phyloP scores from a whole-genome alignment of 2,113 vertebrate species.

The Oostethus manadensis region DNA sequence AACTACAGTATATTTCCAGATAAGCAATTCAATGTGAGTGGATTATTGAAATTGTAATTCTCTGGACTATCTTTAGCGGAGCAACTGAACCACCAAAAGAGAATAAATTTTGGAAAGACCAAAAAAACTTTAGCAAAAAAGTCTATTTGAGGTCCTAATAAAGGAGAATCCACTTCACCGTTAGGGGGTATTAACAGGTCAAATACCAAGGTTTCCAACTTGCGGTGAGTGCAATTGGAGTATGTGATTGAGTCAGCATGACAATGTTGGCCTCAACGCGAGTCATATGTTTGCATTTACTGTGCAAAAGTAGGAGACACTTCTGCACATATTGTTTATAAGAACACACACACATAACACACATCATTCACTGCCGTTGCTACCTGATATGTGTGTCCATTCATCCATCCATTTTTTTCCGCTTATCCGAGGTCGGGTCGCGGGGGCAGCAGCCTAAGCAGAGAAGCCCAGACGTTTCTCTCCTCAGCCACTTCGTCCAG shows the following conservation, averaged over 20 bases:
- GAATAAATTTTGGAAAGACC: conserved; percentile 15
- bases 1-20: conserved; percentile 27
- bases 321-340: conserved; percentile 16
- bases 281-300: conserved; percentile 60
- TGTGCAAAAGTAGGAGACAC: conserved; percentile 48
- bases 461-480: too few relatives aligned
- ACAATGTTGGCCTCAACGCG: conserved; percentile 47
- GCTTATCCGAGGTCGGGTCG: too few relatives aligned
- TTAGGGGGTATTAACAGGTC: conserved; percentile 19
- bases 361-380: conserved; percentile 15
- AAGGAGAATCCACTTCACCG: conserved; percentile 20
- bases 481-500: too few relatives aligned
- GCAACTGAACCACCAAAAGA: conserved; percentile 16
- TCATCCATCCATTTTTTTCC: too few relatives aligned
- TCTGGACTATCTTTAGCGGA: conserved; percentile 34
- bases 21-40: conserved; percentile 26
- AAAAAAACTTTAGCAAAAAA: conserved; percentile 23
- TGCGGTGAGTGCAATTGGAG: conserved; percentile 25
- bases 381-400: conserved; percentile 5
- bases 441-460: too few relatives aligned
- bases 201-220: conserved; percentile 20
- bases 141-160: conserved; percentile 33
- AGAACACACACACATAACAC: too few relatives aligned
- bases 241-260: conserved; percentile 47
- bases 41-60: conserved; percentile 41